phyloP scores from a whole-genome alignment of 2,888 invertebrate genomes.

The Troilus luridus region DNA sequence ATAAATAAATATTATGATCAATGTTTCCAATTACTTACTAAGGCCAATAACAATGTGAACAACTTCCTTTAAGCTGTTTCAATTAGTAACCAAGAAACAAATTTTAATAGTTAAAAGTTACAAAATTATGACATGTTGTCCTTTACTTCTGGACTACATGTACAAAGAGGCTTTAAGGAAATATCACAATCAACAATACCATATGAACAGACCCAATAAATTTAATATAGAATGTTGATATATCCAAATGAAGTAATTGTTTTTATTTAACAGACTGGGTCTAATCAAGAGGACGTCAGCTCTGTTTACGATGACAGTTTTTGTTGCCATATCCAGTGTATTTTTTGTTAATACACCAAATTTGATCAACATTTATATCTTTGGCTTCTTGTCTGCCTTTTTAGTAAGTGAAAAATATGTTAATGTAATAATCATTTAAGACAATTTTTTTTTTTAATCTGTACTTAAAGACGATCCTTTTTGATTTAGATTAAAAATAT shows the following conservation, averaged over 20 bases:
- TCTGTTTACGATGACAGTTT: constrained; percentile 74
- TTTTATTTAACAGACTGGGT: constrained; percentile 71
- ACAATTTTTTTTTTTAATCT: neutral
- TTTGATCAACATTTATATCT: constrained; percentile 80
- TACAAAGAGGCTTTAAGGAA: too few species aligned
- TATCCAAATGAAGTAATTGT: neutral
- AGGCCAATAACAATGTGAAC: too few species aligned
- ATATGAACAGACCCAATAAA: too few species aligned
- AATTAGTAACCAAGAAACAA: too few species aligned
- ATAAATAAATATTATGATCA: too few species aligned
- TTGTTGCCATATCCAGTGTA: constrained; percentile 76
- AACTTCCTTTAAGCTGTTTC: too few species aligned
- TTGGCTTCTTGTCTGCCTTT: constrained; percentile 82
- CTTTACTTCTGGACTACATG: too few species aligned
- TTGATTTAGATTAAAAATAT: neutral
- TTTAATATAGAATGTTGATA: too few species aligned
- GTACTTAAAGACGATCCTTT: neutral
- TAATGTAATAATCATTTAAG: neutral
- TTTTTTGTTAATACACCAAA: constrained; percentile 76
- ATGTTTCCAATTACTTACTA: too few species aligned
- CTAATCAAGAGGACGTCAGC: constrained; percentile 76
- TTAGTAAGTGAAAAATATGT: constrained; percentile 72
- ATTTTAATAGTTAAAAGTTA: too few species aligned
- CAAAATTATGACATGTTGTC: too few species aligned
- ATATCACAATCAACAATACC: too few species aligned